These are phyloP conservation scores for Chaetodon trifascialis DNA, from an alignment of 2,113 vertebrate genomes.

Conservation along the genomic window DNA sequence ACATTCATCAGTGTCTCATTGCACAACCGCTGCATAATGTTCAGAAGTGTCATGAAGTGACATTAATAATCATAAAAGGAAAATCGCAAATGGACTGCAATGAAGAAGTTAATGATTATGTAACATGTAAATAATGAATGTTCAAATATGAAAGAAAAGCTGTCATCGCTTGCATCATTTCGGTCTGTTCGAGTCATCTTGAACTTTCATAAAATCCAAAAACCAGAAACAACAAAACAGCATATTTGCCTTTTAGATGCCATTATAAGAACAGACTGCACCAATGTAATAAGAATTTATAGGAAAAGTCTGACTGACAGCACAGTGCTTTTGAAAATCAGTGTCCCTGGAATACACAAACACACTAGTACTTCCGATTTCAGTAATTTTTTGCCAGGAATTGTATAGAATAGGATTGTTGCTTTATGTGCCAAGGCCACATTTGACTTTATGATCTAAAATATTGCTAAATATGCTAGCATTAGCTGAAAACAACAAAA, in stretches of 20 bases:
- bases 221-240: no score
- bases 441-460: neutral
- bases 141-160: neutral
- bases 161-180: neutral
- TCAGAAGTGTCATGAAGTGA: neutral
- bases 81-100: neutral
- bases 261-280: no score
- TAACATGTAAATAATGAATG: neutral
- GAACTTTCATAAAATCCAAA: no score
- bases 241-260: no score
- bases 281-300: neutral
- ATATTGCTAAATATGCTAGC: neutral
- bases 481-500: neutral
- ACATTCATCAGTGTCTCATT: neutral
- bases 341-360: fast-evolving
- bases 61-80: constrained; percentile 29
- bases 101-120: neutral
- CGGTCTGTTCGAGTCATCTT: neutral
- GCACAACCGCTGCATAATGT: neutral
- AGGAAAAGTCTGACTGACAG: neutral
- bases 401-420: neutral
- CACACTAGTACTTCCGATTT: neutral
- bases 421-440: neutral
- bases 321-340: no score
- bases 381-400: neutral